Conservation (phyloP, 2,113 vertebrate species). For the Rhadina sibilatrix region DNA sequence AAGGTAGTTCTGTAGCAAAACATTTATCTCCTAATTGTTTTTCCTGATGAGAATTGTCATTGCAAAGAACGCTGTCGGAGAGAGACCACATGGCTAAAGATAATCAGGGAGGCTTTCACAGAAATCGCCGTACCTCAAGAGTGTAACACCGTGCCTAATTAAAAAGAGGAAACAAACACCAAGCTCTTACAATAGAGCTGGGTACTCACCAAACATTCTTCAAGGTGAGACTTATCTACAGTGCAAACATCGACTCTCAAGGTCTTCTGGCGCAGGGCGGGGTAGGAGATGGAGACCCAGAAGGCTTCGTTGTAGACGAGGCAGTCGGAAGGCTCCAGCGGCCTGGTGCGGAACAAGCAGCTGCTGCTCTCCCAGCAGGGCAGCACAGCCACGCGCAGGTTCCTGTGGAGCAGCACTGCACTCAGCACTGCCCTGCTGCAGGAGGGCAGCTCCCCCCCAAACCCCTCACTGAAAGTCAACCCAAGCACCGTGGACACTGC, state of each 20-base stretch:
- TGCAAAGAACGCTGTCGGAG: background rate
- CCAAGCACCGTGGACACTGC: background rate
- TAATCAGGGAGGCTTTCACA: background rate
- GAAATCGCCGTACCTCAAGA: background rate
- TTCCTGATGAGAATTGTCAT: background rate
- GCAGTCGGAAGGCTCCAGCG: constrained; percentile 71
- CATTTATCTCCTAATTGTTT: background rate
- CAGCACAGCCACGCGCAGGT: constrained; percentile 85
- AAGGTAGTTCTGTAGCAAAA: background rate
- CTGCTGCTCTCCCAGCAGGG: constrained; percentile 86
- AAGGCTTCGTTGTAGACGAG: constrained; percentile 87
- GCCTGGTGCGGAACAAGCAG: constrained; percentile 89
- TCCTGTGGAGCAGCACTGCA: constrained; percentile 63
- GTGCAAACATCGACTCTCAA: constrained; percentile 89
- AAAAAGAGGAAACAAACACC: background rate
- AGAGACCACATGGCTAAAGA: background rate
- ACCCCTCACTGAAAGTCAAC: background rate
- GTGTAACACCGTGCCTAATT: background rate
- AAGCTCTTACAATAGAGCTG: background rate
- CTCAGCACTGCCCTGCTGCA: background rate
- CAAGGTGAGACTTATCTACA: constrained; percentile 78
- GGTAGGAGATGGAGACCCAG: constrained; percentile 84
- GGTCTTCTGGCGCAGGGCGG: constrained; percentile 89
- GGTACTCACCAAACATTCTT: constrained; percentile 87
- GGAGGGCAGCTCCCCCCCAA: background rate